Evolutionary conservation across 2,888 invertebrate species (phyloP).

Genomic region (Tipula vernalis): DNA sequence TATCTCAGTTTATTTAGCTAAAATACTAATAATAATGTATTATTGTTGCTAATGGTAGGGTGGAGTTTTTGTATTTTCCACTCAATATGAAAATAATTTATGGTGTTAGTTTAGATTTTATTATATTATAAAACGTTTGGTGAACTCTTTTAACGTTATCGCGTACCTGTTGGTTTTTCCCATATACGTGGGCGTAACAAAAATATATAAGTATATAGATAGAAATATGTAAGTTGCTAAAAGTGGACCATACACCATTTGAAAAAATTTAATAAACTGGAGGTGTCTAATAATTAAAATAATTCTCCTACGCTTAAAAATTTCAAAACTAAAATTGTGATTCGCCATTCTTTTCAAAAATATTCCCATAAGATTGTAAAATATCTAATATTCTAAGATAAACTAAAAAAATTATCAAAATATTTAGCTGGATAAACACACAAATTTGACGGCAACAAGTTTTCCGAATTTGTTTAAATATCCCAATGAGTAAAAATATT

Average conservation of each 20-base stretch:
- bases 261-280: background rate
- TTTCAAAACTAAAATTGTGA: background rate
- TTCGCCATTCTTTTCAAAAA: no score
- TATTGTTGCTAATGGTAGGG: background rate
- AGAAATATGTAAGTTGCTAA: background rate
- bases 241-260: background rate
- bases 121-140: background rate
- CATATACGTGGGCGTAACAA: background rate
- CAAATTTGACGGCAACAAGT: no score
- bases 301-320: background rate
- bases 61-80: background rate
- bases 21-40: background rate
- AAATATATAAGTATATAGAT: background rate
- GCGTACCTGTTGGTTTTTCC: background rate
- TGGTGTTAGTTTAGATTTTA: background rate
- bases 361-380: no score
- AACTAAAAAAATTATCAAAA: no score
- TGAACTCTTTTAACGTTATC: background rate
- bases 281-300: background rate
- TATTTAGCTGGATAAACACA: no score
- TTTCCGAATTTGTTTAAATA: no score
- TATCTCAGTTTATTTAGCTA: background rate
- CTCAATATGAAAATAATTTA: background rate
- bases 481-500: no score
- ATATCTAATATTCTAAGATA: no score